Conservation (phyloP, 2,113 vertebrate genomes). For the Cynopterus brachyotis region DNA sequence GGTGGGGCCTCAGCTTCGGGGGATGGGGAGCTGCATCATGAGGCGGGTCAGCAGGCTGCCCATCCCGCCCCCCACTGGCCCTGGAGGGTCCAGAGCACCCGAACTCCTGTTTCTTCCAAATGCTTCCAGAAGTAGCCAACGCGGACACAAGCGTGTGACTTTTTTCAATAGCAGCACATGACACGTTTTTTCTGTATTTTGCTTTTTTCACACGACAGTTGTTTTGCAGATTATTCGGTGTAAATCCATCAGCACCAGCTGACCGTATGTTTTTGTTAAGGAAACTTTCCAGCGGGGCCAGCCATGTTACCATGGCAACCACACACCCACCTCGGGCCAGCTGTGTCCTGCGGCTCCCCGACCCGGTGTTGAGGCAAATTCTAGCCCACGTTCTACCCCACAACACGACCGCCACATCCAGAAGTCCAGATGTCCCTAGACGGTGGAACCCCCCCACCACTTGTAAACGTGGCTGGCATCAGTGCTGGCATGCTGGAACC, state of each 20-base stretch:
- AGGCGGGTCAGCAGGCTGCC: no score
- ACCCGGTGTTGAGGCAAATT: neutral
- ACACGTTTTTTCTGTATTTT: neutral
- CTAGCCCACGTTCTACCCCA: neutral
- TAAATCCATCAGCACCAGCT: neutral
- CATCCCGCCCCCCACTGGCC: neutral
- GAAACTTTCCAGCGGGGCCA: neutral
- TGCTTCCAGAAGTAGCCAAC: neutral
- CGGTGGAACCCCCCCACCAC: neutral
- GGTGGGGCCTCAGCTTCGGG: neutral
- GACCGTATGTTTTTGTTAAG: neutral
- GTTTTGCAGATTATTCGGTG: neutral
- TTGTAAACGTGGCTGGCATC: neutral
- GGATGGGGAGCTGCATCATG: neutral
- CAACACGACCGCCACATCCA: neutral
- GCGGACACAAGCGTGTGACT: neutral
- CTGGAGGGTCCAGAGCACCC: neutral
- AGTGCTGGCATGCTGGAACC: neutral
- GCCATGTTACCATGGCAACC: no score
- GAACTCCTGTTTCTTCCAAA: no score
- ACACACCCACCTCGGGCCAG: no score
- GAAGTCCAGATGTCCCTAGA: neutral
- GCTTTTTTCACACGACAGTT: neutral
- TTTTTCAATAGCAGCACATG: neutral
- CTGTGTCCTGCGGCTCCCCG: no score